Base-by-base conservation (phyloP, 2,797 vertebrate species). In the Myiotriccus ornatus region DNA sequence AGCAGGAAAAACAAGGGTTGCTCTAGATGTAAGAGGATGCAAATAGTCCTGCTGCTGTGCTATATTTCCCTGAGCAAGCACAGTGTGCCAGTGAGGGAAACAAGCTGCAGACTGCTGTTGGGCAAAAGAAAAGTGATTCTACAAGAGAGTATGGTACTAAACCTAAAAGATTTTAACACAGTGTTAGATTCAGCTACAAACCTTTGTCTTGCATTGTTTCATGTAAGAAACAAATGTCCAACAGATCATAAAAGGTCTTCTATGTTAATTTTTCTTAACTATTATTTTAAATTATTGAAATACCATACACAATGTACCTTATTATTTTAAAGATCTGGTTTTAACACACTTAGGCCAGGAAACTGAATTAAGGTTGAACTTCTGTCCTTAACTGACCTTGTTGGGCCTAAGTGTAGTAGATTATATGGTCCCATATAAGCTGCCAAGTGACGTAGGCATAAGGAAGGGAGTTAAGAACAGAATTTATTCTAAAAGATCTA, bases 321-420 rank as follows among this genome's bases (percentile, higher is more conserved):
- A 69, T 24, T 87, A 91, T 92, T 87, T 94, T 84, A 89, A 96
- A 95, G 46, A 56, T 87, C 85, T 87, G 44, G 4, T 88, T 96
- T 94, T 81, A 94, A 94, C 56, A 85, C 16, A 80, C 9, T 70
- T 93, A 86, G 46, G 73, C 60, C 53, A 84, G 55, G 50, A 94
- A 97, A 91, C 16, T 75, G 44, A 84, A 34, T 89, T 93, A 94
- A 82, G 63, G 62, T 16, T 90, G 87, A 92, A 80, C 46, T 84
- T 95, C 46, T 94, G 37, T 93, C 90, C 75, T 94, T 95, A 95
- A 92, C 86, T 93, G 75, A 92, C 76, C n/a, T 89, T 69, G 39
- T 49, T 91, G 35, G 73, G 84, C 53, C 56, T 95, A 92, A 78
- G 35, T 73, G 57, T 67, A 88, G 74, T 64, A 64, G 67, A 46